These are phyloP conservation scores for Naso thynnoides DNA, from an alignment of 2,797 vertebrate species.

Conservation along the genomic window DNA sequence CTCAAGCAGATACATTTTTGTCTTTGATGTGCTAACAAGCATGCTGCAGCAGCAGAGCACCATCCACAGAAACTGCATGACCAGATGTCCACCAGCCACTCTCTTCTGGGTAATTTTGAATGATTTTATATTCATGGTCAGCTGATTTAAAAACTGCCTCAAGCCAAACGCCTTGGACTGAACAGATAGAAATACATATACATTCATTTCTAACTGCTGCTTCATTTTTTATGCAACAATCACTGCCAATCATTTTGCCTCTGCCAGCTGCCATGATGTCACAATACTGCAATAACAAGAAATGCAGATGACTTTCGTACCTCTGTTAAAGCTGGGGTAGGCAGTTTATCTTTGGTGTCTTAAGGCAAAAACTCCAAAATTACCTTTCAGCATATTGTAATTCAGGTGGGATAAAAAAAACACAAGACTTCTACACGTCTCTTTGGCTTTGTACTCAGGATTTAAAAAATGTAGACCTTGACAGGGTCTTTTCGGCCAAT, in stretches of 20 bases:
- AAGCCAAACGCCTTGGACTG: constrained; percentile 62
- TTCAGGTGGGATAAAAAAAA: too few relatives aligned
- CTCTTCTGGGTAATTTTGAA: constrained; percentile 64
- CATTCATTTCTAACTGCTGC: constrained; percentile 45
- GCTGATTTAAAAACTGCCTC: constrained; percentile 72
- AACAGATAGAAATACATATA: constrained; percentile 50
- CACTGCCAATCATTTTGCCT: constrained; percentile 59
- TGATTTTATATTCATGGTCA: constrained; percentile 75
- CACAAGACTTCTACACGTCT: too few relatives aligned
- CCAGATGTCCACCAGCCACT: constrained; percentile 75
- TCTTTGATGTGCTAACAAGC: constrained; percentile 78
- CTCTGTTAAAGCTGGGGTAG: too few relatives aligned
- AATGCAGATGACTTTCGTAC: background rate
- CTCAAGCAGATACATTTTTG: constrained; percentile 32
- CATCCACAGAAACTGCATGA: constrained; percentile 43
- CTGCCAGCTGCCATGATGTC: constrained; percentile 37
- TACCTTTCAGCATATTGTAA: too few relatives aligned
- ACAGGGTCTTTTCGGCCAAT: too few relatives aligned
- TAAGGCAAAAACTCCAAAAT: too few relatives aligned
- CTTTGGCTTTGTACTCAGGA: too few relatives aligned
- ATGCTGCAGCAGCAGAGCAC: constrained; percentile 44
- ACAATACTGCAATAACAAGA: constrained; percentile 11
- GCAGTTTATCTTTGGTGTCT: too few relatives aligned
- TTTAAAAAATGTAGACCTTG: too few relatives aligned
- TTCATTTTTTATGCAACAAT: constrained; percentile 59